phyloP scores from a whole-genome alignment of 2,888 invertebrate species.

The Spialia ferax region DNA sequence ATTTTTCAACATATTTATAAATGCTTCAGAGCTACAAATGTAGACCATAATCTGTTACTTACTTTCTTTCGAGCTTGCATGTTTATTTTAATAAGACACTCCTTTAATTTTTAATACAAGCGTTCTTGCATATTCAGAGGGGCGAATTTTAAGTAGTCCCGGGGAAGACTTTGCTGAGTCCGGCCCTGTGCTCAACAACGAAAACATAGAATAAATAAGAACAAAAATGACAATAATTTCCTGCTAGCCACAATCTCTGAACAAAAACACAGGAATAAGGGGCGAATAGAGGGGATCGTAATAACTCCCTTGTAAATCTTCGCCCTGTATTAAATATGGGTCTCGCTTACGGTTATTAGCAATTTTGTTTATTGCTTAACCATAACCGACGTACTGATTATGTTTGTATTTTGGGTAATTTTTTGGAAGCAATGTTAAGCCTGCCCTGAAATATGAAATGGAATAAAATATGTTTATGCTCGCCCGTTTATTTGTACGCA shows the following conservation, averaged over 20 bases:
- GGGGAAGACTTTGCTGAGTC: not conserved
- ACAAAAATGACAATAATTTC: constrained; percentile 16
- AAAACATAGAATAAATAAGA: constrained; percentile 5
- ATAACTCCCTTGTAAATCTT: constrained; percentile 18
- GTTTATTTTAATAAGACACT: no score
- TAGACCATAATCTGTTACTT: no score
- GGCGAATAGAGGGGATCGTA: constrained; percentile 7
- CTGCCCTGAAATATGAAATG: not conserved
- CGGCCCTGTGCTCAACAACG: not conserved
- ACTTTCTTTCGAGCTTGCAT: no score
- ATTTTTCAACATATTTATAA: no score
- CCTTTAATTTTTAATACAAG: not conserved
- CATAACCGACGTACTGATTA: constrained; percentile 23
- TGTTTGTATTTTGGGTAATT: constrained; percentile 18
- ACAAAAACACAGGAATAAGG: constrained; percentile 10
- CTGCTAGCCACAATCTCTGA: constrained; percentile 9
- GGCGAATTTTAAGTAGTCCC: not conserved
- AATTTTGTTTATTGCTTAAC: constrained; percentile 24
- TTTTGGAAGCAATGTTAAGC: constrained; percentile 6
- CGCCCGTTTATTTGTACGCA: not conserved
- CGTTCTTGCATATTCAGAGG: not conserved
- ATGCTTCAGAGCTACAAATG: no score
- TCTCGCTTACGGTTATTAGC: constrained; percentile 20
- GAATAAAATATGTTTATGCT: constrained; percentile 2
- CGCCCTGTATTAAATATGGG: constrained; percentile 14